phyloP scores from a whole-genome alignment of 2,888 invertebrate genomes.

The Hyalella azteca region DNA sequence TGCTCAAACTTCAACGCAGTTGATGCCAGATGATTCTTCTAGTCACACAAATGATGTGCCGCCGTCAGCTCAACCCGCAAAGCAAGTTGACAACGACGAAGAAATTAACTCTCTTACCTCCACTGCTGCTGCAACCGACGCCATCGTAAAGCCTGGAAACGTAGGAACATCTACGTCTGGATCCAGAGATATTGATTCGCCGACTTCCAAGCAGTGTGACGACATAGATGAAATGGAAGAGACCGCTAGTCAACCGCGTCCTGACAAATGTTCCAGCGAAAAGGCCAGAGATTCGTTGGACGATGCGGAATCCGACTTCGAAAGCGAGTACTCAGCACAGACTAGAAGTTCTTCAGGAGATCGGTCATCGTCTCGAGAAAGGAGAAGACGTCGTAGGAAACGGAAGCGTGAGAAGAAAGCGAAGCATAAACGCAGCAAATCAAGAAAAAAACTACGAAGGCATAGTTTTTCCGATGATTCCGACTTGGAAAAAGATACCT shows the following conservation, averaged over 20 bases:
- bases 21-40: too few relatives aligned
- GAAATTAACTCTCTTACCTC: background rate
- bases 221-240: slow-evolving; percentile 25
- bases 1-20: too few relatives aligned
- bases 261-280: background rate
- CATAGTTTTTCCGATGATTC: slow-evolving; percentile 9
- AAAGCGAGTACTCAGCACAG: background rate
- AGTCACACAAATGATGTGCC: too few relatives aligned
- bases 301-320: background rate
- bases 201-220: background rate
- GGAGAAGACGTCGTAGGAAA: background rate
- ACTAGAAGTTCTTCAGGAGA: background rate
- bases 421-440: slow-evolving; percentile 19
- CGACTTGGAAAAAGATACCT: too few relatives aligned
- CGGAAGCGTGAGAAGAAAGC: slow-evolving; percentile 42
- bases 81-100: background rate
- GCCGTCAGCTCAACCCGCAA: too few relatives aligned
- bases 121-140: slow-evolving; percentile 15
- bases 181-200: too few relatives aligned
- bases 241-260: too few relatives aligned
- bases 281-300: background rate
- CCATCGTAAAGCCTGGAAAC: background rate
- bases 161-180: too few relatives aligned
- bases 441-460: background rate
- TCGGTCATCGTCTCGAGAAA: slow-evolving; percentile 7